These are phyloP conservation scores for Neodon shergylaensis DNA, from an alignment of 2,113 vertebrate species.

Conservation along the genomic window DNA sequence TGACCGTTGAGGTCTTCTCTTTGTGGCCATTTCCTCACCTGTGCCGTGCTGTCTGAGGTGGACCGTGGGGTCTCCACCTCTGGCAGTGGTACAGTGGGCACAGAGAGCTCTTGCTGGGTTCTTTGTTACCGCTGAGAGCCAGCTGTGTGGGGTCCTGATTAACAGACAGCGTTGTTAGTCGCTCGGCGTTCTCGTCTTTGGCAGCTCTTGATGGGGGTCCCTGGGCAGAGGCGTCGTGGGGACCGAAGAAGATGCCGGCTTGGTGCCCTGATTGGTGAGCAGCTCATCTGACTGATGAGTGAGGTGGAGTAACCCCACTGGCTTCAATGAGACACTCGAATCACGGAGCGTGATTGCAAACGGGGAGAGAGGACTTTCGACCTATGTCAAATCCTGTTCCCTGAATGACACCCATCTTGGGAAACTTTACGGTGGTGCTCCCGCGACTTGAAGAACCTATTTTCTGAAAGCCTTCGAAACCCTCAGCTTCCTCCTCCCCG, in stretches of 20 bases:
- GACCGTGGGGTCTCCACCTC: not conserved
- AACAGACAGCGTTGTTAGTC: slow-evolving; percentile 56
- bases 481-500: not conserved
- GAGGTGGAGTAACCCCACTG: slow-evolving; percentile 81
- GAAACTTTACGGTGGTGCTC: not conserved
- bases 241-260: slow-evolving; percentile 52
- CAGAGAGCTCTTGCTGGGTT: slow-evolving; percentile 12
- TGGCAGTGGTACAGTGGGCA: slow-evolving; percentile 68
- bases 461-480: not conserved
- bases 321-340: slow-evolving; percentile 80
- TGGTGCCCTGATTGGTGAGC: slow-evolving; percentile 76
- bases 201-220: slow-evolving; percentile 77
- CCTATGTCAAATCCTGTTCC: slow-evolving; percentile 69
- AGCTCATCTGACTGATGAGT: slow-evolving; percentile 76
- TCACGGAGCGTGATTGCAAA: slow-evolving; percentile 77
- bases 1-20: not conserved
- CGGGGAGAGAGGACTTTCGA: slow-evolving; percentile 45
- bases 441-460: not conserved
- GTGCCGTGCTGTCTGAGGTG: not conserved
- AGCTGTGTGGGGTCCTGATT: slow-evolving; percentile 79
- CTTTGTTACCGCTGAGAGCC: slow-evolving; percentile 68
- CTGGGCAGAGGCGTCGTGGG: slow-evolving; percentile 70
- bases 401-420: slow-evolving; percentile 64
- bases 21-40: not conserved
- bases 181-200: slow-evolving; percentile 14